Base-by-base conservation (phyloP, 2,113 vertebrate genomes). In the Pseudois nayaur region DNA sequence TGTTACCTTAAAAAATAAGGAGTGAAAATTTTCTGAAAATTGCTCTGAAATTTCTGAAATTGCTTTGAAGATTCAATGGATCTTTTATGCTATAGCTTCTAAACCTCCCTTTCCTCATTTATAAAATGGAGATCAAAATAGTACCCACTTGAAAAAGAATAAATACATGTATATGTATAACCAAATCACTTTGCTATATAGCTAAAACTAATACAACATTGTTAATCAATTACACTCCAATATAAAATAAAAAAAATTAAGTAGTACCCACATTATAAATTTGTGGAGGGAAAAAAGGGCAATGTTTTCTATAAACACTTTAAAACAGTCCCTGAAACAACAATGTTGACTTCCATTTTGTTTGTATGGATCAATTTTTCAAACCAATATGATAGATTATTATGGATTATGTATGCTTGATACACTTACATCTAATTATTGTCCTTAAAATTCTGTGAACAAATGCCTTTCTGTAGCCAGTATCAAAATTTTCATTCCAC, bases 41-140 rank as follows among this genome's bases (percentile, higher is more conserved):
- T 45, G 45, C 45, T 45, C 45, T 45, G 45, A 45, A 45, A 45
- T 45, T 45, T 45, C 45, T 45, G 45, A 85, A 5, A 81, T 54
- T 82, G 78, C 2, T 82, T 19, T 45, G 71, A 36, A 62, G 93
- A 87, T 55, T 33, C 33, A 85, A 16, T 13, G 25, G 36, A 11
- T 9, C 55, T 29, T 76, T 95, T 45, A 74, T 8, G 31, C 9
- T 60, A 33, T 74, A 23, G 4, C 36, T 86, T 96, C 59, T 82
- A 83, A 89, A 43, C 83, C 14, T 97, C 59, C 12, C 43, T 71
- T 94, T 89, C 52, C 84, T 85, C 74, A 71, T 91, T 91, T 95
- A 67, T 48, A 83, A 93, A 89, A 52, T 78, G 36, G 43, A 89
- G 79, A 95, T 83, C 48, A 95, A 90, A 94, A 82, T 31, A 82